Base-by-base conservation (phyloP, 2,797 vertebrate species). In the Ptychadena robeensis region DNA sequence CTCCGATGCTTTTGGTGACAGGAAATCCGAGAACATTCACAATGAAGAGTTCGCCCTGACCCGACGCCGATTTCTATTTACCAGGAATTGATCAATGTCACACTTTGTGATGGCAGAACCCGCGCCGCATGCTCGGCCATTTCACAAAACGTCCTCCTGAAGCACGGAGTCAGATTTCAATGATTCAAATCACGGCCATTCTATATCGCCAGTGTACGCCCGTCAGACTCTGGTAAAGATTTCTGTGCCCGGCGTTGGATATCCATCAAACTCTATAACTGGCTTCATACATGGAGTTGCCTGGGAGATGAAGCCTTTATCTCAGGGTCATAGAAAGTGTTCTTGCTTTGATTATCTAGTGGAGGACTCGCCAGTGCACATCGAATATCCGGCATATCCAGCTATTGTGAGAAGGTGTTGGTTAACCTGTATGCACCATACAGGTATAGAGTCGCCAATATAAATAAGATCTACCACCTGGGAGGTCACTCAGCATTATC, bases 241-340 rank as follows among this genome's bases (percentile, higher is more conserved):
- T 35, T 80, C 40, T 38, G 67, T 76, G n/a, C 77, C 25, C 18
- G 18, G 3, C 44, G 30, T 5, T 8, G 28, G 12, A 59, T 37
- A 38, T 59, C 53, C n/a, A n/a, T 61, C 14, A 69, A n/a, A 38
- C 34, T 15, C 37, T 70, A 79, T 61, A 80, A 57, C 6, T 63
- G 25, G 37, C n/a, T 38, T 82, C 38, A 63, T 65, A 65, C 59
- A 9, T 73, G 66, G 67, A 68, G 73, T 75, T 76, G 72, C 72
- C 72, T 61, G 44, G 64, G 80, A 82, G 73, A 76, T 75, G 76
- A 69, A 75, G 64, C 27, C 53, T 76, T 25, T 64, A 34, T 64
- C 37, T 73, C 79, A 73, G 71, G 79, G 79, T 81, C 71, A 38
- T 40, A 59, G 9, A 37, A 25, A 69, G 37, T 48, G n/a, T 69